Conservation (phyloP, 2,113 vertebrate genomes). For the Rostratula benghalensis region DNA sequence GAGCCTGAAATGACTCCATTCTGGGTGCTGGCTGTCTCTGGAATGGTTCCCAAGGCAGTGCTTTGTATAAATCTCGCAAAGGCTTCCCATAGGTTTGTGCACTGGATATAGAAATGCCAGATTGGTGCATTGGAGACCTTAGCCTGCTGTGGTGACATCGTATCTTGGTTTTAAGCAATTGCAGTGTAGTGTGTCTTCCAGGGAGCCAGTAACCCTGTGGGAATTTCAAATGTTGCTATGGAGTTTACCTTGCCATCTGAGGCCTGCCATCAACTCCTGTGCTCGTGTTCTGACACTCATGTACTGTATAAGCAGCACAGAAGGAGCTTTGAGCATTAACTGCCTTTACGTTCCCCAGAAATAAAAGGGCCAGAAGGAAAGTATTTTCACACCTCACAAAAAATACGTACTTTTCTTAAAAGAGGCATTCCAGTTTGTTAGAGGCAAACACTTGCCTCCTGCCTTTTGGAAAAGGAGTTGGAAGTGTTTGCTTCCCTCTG, state of each 20-base stretch:
- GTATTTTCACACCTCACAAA: neutral
- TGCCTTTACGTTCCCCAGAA: neutral
- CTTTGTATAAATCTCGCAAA: neutral
- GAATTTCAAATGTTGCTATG: neutral
- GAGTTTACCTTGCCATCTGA: neutral
- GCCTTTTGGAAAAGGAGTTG: neutral
- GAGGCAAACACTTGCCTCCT: neutral
- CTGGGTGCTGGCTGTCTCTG: neutral
- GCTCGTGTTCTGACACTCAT: accelerated
- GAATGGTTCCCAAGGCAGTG: neutral
- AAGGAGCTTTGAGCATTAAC: neutral
- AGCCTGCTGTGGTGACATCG: neutral
- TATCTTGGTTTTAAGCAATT: neutral
- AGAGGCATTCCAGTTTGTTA: neutral
- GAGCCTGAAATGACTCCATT: neutral
- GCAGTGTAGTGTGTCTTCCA: neutral
- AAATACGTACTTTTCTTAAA: neutral
- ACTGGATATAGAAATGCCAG: neutral
- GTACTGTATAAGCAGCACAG: neutral
- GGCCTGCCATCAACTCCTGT: neutral
- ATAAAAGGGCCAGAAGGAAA: neutral
- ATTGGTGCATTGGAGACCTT: neutral
- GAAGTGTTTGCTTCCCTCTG: neutral
- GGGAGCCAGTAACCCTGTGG: neutral
- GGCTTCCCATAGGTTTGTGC: neutral